Percentiles rank a stretch among this genome's conserved stretches.
These are phyloP conservation scores for Paedocypris sp. DNA, from an alignment of 2,113 vertebrate species.

Conservation along the genomic window DNA sequence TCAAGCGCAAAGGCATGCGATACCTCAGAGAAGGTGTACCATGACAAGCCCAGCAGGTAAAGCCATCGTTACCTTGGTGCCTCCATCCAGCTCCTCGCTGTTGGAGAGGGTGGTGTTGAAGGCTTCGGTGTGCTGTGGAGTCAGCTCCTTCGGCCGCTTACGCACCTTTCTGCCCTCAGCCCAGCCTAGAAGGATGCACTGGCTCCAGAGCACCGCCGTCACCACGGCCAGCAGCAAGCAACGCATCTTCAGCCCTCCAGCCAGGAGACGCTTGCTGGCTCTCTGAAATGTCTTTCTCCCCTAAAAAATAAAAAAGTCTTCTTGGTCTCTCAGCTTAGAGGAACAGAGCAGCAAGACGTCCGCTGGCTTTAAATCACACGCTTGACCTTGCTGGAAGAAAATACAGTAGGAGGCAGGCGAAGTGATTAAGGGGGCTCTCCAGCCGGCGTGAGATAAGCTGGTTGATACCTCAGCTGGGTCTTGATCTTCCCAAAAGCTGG, in stretches of 20 bases:
- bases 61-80: conserved; percentile 62
- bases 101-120: conserved; percentile 70
- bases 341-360: not conserved
- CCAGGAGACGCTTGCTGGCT: not conserved
- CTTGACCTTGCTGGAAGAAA: not conserved
- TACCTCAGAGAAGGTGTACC: not conserved
- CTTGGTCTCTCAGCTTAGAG: not conserved
- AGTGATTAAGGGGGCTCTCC: conserved; percentile 3
- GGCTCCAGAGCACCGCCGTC: conserved; percentile 68
- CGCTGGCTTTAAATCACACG: not conserved
- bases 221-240: conserved; percentile 64
- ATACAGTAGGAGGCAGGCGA: conserved; percentile 10
- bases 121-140: conserved; percentile 62
- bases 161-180: conserved; percentile 66
- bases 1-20: no score
- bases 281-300: conserved; percentile 9
- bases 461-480: conserved; percentile 43
- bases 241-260: conserved; percentile 56
- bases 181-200: conserved; percentile 57
- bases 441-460: conserved; percentile 40
- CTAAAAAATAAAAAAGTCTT: no score
- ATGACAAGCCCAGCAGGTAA: no score
- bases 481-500: conserved; percentile 45
- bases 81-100: conserved; percentile 66
- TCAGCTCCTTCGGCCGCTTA: conserved; percentile 63